Evolutionary conservation across 2,888 invertebrate genomes (phyloP), one percentile per base, ranked within the genome.

Genomic region (Choreutis nemorana): DNA sequence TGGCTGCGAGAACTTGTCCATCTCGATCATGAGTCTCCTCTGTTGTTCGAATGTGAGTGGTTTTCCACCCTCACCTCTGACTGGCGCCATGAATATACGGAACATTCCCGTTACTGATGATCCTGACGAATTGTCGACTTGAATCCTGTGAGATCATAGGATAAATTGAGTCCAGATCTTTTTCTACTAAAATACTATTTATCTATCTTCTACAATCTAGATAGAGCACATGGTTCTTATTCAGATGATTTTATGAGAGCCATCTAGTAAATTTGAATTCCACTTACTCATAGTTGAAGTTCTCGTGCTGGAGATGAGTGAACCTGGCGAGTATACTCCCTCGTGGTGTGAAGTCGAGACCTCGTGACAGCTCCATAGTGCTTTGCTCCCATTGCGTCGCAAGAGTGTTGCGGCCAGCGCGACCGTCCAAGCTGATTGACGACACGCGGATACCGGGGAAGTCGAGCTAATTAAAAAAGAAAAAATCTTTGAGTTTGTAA

Each of bases 381-480:
- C 88, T 87, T 62, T 88, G 85, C 72, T 88, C 87, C 92, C 92
- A 94, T 65, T 84, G 87, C 0, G 91, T 91, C 34, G 67, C 64
- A 21, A 92, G 39, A 1, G 61, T 57, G 62, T 91, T 87, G 8
- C 52, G 45, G 1, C 83, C 82, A 0, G 80, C 82, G 8, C 67
- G 45, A 1, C 82, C 64, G 23, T 75, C 59, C 6, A 90, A 50
- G 39, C 81, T 59, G 1, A 87, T 43, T 0, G 81, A 80, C 0
- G 79, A 66, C 4, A 91, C 81, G 7, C 82, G 81, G 39, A 78
- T 49, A 2, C 79, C 87, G 0, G 83, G 75, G 59, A 82, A 87
- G 47, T 82, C 80, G 57, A 89, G 54, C 87, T 88, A 45, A 2
- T 55, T 18, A 15, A 14, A 2, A 18, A 7, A 12, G 4, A 22